Evolutionary conservation across 2,113 vertebrate genomes (phyloP), one percentile per base, ranked within the genome.

Genomic region (Tachycineta bicolor): DNA sequence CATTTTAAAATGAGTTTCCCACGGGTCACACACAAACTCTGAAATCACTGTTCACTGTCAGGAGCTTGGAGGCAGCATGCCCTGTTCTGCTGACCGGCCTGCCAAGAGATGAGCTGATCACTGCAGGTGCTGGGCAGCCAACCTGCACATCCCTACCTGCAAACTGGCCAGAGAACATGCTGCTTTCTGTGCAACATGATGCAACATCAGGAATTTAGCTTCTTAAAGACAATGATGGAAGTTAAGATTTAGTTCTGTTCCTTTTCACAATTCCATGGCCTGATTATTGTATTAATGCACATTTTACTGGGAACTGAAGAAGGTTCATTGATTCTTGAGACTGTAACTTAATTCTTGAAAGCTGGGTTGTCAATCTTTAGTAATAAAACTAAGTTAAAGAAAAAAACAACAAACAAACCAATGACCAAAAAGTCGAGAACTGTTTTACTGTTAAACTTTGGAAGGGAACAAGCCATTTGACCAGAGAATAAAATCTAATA

Each of bases 341-440:
- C 26, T 62, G 31, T 21, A 26, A 46, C 19, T 70, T 69, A 43
- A 65, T 62, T 91, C 68, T 59, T 84, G 59, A 94, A 56, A 94
- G 24, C 21, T 93, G 15, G 7, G 17, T 50, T 26, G 25, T 55
- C 29, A 70, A 21, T 53, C 21, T 63, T 90, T 29, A 58, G 41
- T 34, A 82, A 79, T 65, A 69, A 76, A 76, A 74, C 12, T 29
- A 67, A 65, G 21, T 43, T 62, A 5, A 46, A 71, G 24, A 63
- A 50, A 65, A 64, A 77, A 34, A 10, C 18, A 25, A 21, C 6
- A 19, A 84, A 28, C 2, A 9, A 67, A 44, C 2, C 24, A 70
- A 28, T 3, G 5, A 69, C 13, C 21, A 67, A 71, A 56, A 58
- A 59, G 7, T 17, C 0, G 0, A 75, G 56, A 76, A 33, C 4